Evolutionary conservation across 2,888 invertebrate species (phyloP).

Genomic region (Lottia scabra): DNA sequence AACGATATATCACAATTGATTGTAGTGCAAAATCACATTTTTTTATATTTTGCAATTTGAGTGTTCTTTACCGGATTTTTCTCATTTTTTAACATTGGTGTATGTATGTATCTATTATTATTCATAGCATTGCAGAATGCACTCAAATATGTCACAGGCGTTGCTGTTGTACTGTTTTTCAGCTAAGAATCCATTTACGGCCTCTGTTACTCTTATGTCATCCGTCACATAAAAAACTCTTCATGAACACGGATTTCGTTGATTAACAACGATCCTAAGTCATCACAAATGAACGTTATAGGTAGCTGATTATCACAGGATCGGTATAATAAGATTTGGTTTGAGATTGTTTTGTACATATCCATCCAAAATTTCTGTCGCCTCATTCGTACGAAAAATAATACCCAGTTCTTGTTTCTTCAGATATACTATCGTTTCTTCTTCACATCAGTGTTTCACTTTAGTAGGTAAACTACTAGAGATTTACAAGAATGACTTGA

Average conservation of each 20-base stretch:
- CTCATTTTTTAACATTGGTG: no score
- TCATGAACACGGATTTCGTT: constrained; percentile 17
- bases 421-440: no score
- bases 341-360: constrained; percentile 12
- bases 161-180: constrained; percentile 19
- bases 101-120: no score
- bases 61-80: no score
- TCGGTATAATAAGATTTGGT: constrained; percentile 15
- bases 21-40: no score
- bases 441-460: no score
- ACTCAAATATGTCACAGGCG: constrained; percentile 17
- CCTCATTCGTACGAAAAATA: no score
- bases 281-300: constrained; percentile 14
- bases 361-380: constrained; percentile 4
- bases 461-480: no score
- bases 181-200: constrained; percentile 16
- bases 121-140: constrained; percentile 26
- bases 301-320: constrained; percentile 20
- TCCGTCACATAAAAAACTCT: constrained; percentile 12
- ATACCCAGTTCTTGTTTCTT: no score
- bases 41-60: no score
- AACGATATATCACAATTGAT: no score
- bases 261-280: constrained; percentile 12
- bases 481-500: no score
- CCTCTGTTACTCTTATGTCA: constrained; percentile 9